Conservation (phyloP, 1,140 invertebrate species). For the Parasteatoda tepidariorum region DNA sequence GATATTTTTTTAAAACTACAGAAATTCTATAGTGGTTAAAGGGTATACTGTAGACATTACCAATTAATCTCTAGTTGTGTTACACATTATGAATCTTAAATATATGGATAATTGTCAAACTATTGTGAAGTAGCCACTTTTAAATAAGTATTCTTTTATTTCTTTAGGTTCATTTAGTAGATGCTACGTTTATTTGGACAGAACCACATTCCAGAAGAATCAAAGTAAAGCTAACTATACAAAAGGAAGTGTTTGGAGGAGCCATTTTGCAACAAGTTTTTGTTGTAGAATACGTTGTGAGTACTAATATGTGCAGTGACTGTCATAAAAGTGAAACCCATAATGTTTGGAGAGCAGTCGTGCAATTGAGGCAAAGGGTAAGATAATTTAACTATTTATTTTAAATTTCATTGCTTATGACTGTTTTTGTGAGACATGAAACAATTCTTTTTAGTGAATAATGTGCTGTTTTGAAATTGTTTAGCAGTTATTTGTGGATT, state of each 20-base stretch:
- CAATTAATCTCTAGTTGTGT: no score
- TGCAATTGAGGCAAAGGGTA: constrained; percentile 76
- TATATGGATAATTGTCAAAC: no score
- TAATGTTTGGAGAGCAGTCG: constrained; percentile 94
- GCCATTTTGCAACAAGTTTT: constrained; percentile 76
- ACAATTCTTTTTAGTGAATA: no score
- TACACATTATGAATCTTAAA: no score
- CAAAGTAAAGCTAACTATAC: constrained; percentile 97
- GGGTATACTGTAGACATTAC: no score
- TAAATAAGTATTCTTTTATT: constrained; percentile 7
- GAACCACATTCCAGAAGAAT: constrained; percentile 98
- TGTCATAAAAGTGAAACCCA: constrained; percentile 97
- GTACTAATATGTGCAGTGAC: constrained; percentile 96
- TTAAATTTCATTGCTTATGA: neutral
- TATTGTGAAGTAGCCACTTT: no score
- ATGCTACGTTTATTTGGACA: constrained; percentile 98
- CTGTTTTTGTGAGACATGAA: no score
- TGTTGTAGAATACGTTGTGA: constrained; percentile 91
- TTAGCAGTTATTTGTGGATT: no score
- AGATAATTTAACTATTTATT: neutral
- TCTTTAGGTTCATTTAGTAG: constrained; percentile 77
- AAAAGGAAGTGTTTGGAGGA: constrained; percentile 82
- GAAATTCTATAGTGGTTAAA: no score
- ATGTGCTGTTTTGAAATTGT: no score
- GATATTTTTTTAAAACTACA: no score